phyloP scores from a whole-genome alignment of 2,888 invertebrate genomes.

The Xestoiulus laeticollis region DNA sequence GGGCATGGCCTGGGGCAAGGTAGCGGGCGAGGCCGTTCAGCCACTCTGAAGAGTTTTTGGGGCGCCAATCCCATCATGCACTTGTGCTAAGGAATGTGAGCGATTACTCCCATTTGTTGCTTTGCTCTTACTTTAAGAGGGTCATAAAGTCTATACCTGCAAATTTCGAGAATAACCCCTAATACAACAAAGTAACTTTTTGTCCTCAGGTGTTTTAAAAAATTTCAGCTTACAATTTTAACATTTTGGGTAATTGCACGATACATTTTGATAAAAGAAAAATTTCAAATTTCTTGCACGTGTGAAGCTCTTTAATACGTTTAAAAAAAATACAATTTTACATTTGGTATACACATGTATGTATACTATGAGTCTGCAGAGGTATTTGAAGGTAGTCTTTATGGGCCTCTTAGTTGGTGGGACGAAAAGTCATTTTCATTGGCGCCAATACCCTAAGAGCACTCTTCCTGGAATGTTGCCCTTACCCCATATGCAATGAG shows the following conservation, averaged over 20 bases:
- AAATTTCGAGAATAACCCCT: background rate
- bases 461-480: background rate
- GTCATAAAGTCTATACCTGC: background rate
- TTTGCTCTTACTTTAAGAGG: background rate
- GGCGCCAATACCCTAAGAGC: conserved; percentile 33
- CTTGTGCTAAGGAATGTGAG: background rate
- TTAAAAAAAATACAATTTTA: too few relatives aligned
- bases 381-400: background rate
- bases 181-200: too few relatives aligned
- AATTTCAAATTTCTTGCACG: too few relatives aligned
- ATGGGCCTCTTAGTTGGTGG: background rate
- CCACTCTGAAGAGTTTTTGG: background rate
- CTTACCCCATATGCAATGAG: background rate
- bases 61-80: background rate
- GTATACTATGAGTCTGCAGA: too few relatives aligned
- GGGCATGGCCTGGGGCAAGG: conserved; percentile 50
- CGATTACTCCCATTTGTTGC: background rate
- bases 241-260: too few relatives aligned
- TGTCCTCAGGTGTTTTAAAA: too few relatives aligned
- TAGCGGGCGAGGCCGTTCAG: conserved; percentile 46
- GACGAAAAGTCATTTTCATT: background rate
- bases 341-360: too few relatives aligned
- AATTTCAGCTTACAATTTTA: too few relatives aligned
- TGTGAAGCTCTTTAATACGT: too few relatives aligned
- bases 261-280: too few relatives aligned